Percentiles rank a stretch among this genome's conserved stretches.
phyloP scores from a whole-genome alignment of 2,888 invertebrate genomes.

The Eupelmus urozonus region DNA sequence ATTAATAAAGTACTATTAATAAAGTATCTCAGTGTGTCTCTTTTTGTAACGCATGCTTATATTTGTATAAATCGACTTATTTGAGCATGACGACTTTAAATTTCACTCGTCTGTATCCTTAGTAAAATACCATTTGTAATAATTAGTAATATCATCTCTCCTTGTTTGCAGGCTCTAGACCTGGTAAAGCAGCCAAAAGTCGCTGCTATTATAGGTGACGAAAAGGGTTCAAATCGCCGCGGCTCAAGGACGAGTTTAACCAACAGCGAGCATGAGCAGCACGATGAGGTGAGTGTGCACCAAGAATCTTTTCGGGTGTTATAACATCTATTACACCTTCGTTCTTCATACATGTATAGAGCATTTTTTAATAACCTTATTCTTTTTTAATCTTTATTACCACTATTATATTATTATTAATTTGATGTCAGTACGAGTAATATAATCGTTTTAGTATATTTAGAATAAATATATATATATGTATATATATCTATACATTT shows the following conservation, averaged over 20 bases:
- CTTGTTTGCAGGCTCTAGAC: slow-evolving; percentile 86
- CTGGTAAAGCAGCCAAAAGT: slow-evolving; percentile 95
- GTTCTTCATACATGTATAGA: slow-evolving; percentile 46
- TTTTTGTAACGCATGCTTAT: slow-evolving; percentile 32
- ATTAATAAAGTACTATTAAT: too few relatives aligned
- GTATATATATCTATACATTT: slow-evolving; percentile 32
- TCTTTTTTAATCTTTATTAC: slow-evolving; percentile 51
- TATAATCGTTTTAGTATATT: slow-evolving; percentile 55
- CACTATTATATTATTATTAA: slow-evolving; percentile 40
- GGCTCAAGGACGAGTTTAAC: slow-evolving; percentile 85
- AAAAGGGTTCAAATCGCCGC: slow-evolving; percentile 83
- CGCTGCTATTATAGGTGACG: slow-evolving; percentile 84
- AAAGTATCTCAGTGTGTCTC: neutral
- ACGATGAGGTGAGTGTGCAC: slow-evolving; percentile 86
- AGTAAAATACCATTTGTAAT: neutral
- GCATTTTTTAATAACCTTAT: slow-evolving; percentile 45
- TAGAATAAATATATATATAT: too few relatives aligned
- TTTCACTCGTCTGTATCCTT: slow-evolving; percentile 58
- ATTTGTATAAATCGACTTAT: slow-evolving; percentile 8
- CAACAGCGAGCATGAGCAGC: slow-evolving; percentile 84
- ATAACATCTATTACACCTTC: slow-evolving; percentile 28
- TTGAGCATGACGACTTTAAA: slow-evolving; percentile 34
- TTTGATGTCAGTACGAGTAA: slow-evolving; percentile 54
- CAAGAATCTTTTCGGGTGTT: neutral
- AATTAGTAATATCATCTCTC: slow-evolving; percentile 2